phyloP scores from a whole-genome alignment of 2,113 vertebrate species.

The Chiloscyllium plagiosum region DNA sequence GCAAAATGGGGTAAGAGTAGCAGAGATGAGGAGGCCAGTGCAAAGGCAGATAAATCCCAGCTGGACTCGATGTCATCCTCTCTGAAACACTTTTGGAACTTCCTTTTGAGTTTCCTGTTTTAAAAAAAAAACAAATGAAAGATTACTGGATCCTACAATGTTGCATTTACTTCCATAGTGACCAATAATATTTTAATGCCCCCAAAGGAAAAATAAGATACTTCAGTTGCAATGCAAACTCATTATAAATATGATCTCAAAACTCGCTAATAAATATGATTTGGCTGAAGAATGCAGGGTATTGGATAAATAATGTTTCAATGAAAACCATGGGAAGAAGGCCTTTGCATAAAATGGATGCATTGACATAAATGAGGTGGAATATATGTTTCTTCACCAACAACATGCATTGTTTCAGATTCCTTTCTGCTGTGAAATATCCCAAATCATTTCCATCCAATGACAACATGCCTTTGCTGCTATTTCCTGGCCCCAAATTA shows the following conservation, averaged over 20 bases:
- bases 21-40: slow-evolving; percentile 25
- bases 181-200: background rate
- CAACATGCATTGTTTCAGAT: background rate
- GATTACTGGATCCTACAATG: background rate
- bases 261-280: background rate
- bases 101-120: slow-evolving; percentile 31
- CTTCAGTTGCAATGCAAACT: background rate
- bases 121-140: background rate
- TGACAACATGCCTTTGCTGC: background rate
- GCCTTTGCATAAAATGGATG: background rate
- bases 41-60: slow-evolving; percentile 38
- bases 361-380: background rate
- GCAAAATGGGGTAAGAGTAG: slow-evolving; percentile 35
- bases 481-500: background rate
- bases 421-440: background rate
- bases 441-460: background rate
- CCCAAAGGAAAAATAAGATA: background rate
- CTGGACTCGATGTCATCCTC: background rate
- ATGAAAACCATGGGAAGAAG: background rate
- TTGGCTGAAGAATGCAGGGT: background rate
- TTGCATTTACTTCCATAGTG: background rate
- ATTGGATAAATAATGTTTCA: background rate
- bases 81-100: background rate
- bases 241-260: background rate
- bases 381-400: background rate